A percentile compares a stretch with the other conserved stretches of the same genome.
phyloP scores from a whole-genome alignment of 2,888 invertebrate species.

The Acronicta leporina region DNA sequence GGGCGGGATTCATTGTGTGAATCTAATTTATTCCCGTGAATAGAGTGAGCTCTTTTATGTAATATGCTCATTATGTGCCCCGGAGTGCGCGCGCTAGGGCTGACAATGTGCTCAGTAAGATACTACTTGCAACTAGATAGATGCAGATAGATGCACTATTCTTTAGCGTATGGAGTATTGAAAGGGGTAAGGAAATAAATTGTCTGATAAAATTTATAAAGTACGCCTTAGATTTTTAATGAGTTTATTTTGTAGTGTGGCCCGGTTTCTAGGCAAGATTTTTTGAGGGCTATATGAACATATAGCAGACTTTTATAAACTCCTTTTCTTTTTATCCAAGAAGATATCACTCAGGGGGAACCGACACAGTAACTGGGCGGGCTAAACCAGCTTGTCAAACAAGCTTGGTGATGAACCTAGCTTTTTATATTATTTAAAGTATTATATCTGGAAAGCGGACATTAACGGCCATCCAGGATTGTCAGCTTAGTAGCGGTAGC shows the following conservation, averaged over 20 bases:
- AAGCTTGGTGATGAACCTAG: too few species aligned
- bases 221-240: not conserved
- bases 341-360: too few species aligned
- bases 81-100: conserved; percentile 62
- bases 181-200: not conserved
- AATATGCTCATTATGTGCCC: conserved; percentile 73
- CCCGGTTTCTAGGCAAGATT: too few species aligned
- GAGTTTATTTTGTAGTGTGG: too few species aligned
- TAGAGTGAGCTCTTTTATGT: conserved; percentile 76
- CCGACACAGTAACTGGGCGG: too few species aligned
- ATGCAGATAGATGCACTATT: conserved; percentile 11
- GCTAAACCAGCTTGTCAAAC: too few species aligned
- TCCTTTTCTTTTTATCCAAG: too few species aligned
- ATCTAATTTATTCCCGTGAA: conserved; percentile 79
- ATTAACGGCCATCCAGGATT: not conserved
- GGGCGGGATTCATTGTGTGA: conserved; percentile 62
- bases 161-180: conserved; percentile 2
- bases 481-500: not conserved
- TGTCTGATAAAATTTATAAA: not conserved
- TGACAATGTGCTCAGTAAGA: conserved; percentile 52
- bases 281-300: too few species aligned
- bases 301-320: too few species aligned
- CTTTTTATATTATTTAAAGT: too few species aligned
- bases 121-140: conserved; percentile 5
- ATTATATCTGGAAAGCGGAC: too few species aligned